Evolutionary conservation across 2,797 vertebrate species (phyloP).

Genomic region (Enteromius fasciolatus): DNA sequence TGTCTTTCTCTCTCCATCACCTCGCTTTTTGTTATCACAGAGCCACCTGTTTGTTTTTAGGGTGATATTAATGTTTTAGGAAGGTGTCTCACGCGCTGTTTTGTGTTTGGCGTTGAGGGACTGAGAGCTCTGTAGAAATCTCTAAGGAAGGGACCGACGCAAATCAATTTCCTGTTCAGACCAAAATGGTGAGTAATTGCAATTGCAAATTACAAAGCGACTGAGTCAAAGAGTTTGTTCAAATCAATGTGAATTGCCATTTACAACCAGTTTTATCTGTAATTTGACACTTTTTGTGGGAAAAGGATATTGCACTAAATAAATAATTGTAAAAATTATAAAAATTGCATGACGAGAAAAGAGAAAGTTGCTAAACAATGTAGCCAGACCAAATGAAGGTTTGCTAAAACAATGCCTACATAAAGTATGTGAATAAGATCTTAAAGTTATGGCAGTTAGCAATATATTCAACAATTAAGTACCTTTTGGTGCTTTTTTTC

Average conservation of each 20-base stretch:
- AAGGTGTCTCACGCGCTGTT: constrained; percentile 9
- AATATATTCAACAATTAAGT: background rate
- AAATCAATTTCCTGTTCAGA: constrained; percentile 27
- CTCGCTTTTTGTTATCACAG: constrained; percentile 33
- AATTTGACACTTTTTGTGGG: background rate
- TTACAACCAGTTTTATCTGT: background rate
- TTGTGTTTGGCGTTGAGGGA: constrained; percentile 18
- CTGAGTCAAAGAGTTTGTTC: background rate
- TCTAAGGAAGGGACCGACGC: background rate
- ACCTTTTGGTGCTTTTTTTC: background rate
- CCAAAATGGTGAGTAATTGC: constrained; percentile 21
- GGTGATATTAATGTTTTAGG: constrained; percentile 48
- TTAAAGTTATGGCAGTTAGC: background rate
- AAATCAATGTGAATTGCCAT: background rate
- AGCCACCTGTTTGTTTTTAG: constrained; percentile 47
- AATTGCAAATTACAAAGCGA: constrained; percentile 6
- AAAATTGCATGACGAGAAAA: background rate
- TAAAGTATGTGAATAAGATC: background rate
- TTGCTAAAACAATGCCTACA: background rate
- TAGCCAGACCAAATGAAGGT: background rate
- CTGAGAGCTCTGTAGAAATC: background rate
- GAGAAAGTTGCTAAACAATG: background rate
- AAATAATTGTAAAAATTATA: background rate
- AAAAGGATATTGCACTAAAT: background rate
- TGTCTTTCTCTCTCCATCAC: constrained; percentile 62